Evolutionary conservation across 2,888 invertebrate genomes (phyloP).

Genomic region (Cistogaster globosa): DNA sequence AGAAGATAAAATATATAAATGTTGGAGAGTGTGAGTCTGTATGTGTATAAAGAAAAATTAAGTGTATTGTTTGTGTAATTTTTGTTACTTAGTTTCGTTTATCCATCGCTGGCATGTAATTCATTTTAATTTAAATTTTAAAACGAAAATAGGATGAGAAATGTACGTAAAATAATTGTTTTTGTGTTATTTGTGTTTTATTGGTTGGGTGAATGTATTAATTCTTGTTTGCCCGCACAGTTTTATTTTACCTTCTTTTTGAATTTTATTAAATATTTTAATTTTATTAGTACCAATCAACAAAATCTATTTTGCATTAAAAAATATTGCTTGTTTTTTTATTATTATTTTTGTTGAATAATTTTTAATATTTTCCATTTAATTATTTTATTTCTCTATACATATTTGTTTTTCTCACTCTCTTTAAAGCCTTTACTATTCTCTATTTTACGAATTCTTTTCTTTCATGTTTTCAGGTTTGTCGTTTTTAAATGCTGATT

Average conservation of each 20-base stretch:
- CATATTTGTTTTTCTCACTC: slow-evolving; percentile 10
- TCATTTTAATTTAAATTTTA: slow-evolving; percentile 18
- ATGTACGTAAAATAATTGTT: slow-evolving; percentile 32
- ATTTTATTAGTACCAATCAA: no score
- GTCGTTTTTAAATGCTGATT: slow-evolving; percentile 60
- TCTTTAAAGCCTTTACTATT: slow-evolving; percentile 25
- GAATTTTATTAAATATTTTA: no score
- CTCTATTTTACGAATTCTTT: slow-evolving; percentile 39
- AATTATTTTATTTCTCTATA: neutral
- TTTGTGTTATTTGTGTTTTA: slow-evolving; percentile 5
- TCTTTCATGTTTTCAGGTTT: slow-evolving; percentile 26
- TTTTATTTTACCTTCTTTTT: no score
- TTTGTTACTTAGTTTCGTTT: slow-evolving; percentile 2
- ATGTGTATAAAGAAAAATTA: slow-evolving; percentile 10
- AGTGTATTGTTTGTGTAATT: slow-evolving; percentile 21
- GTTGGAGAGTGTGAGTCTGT: neutral
- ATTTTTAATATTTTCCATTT: no score
- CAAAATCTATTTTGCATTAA: no score
- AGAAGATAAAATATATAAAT: slow-evolving; percentile 11
- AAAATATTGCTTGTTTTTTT: no score
- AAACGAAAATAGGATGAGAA: slow-evolving; percentile 13
- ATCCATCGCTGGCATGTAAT: neutral
- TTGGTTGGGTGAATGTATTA: slow-evolving; percentile 24
- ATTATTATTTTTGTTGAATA: no score
- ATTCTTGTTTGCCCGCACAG: neutral